These are phyloP conservation scores for Cataglyphis hispanica DNA, from an alignment of 1,140 invertebrate genomes.

Conservation along the genomic window DNA sequence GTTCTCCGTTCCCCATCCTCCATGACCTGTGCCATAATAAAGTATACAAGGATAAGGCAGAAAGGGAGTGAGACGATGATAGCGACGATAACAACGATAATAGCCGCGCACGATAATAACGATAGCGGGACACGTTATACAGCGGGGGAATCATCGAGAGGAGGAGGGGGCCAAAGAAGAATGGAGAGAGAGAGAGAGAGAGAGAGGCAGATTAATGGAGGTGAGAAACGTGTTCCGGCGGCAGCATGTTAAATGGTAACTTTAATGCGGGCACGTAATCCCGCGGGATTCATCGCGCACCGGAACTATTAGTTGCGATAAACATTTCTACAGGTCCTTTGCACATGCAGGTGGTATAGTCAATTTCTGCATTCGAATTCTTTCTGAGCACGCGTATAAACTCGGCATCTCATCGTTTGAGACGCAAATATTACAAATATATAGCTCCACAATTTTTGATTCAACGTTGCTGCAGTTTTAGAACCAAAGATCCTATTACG, in stretches of 20 bases:
- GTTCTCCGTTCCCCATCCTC: slow-evolving; percentile 17
- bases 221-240: slow-evolving; percentile 63
- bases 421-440: neutral
- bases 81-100: slow-evolving; percentile 45
- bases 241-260: slow-evolving; percentile 61
- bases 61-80: slow-evolving; percentile 18
- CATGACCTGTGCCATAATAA: neutral
- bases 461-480: neutral
- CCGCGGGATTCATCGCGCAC: slow-evolving; percentile 57
- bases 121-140: slow-evolving; percentile 44
- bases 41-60: slow-evolving; percentile 23
- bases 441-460: neutral
- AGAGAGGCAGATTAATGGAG: slow-evolving; percentile 62
- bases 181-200: neutral
- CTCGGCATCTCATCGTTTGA: neutral
- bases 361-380: slow-evolving; percentile 11
- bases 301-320: slow-evolving; percentile 60
- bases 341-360: slow-evolving; percentile 30
- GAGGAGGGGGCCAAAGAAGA: neutral
- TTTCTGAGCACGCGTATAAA: slow-evolving; percentile 15
- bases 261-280: slow-evolving; percentile 64
- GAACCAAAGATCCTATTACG: neutral
- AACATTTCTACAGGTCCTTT: slow-evolving; percentile 52
- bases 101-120: slow-evolving; percentile 44
- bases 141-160: slow-evolving; percentile 16